Evolutionary conservation across 2,888 invertebrate species (phyloP).

Genomic region (Parapristionchus giblindavisi): DNA sequence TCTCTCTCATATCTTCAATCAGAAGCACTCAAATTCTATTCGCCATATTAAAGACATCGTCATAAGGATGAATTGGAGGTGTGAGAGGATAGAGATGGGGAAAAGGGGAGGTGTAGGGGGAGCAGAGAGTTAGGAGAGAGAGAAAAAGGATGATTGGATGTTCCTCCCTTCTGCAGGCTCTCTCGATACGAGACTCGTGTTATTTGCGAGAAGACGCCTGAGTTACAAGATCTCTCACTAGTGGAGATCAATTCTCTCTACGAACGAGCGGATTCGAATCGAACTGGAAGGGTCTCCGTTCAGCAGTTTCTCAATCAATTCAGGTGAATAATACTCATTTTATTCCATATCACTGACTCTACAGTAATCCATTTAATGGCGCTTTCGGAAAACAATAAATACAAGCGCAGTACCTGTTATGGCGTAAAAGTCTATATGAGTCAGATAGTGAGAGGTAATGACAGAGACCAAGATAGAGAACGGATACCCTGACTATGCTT

Average conservation of each 20-base stretch:
- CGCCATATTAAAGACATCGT: too few relatives aligned
- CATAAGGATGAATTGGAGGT: too few relatives aligned
- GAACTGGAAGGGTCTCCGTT: slow-evolving; percentile 47
- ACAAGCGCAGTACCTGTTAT: too few relatives aligned
- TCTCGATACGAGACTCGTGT: slow-evolving; percentile 55
- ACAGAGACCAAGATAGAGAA: background rate
- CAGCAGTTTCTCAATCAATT: slow-evolving; percentile 47
- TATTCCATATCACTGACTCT: background rate
- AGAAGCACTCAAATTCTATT: too few relatives aligned
- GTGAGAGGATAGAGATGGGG: background rate
- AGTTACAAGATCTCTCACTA: slow-evolving; percentile 48
- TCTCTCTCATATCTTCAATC: too few relatives aligned
- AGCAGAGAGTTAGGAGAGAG: background rate
- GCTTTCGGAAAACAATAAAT: too few relatives aligned
- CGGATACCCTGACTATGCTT: slow-evolving; percentile 6
- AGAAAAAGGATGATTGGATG: background rate
- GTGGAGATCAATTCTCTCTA: slow-evolving; percentile 54
- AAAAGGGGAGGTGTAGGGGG: background rate
- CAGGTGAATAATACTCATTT: slow-evolving; percentile 7
- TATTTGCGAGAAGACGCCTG: slow-evolving; percentile 55
- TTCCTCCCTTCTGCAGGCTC: slow-evolving; percentile 44
- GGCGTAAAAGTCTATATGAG: too few relatives aligned
- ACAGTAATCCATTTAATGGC: background rate
- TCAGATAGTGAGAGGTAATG: background rate
- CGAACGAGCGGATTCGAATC: slow-evolving; percentile 45